phyloP scores from a whole-genome alignment of 64 coral and sea anemone species.

The Stylophora pistillata region DNA sequence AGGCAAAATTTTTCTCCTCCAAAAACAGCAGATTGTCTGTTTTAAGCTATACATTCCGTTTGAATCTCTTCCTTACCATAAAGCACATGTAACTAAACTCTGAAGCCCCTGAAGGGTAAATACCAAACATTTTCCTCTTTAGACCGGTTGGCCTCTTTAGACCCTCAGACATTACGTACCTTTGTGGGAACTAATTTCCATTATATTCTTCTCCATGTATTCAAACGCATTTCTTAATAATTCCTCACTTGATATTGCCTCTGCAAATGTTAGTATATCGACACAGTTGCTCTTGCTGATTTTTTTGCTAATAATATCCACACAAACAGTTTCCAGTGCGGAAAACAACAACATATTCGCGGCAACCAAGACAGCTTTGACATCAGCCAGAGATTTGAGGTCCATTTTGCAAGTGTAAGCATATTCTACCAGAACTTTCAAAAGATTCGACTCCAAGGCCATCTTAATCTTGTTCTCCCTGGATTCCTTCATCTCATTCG shows the following conservation, averaged over 20 bases:
- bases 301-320: slow-evolving; percentile 42
- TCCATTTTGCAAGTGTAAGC: slow-evolving; percentile 57
- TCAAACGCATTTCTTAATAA: slow-evolving; percentile 41
- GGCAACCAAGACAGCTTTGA: slow-evolving; percentile 26
- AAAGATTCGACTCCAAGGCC: slow-evolving; percentile 40
- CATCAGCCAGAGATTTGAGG: slow-evolving; percentile 21
- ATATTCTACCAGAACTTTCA: slow-evolving; percentile 53
- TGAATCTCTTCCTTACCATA: too few relatives aligned
- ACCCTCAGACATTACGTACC: slow-evolving; percentile 24
- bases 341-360: slow-evolving; percentile 58
- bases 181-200: slow-evolving; percentile 34
- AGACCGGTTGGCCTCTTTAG: too few relatives aligned
- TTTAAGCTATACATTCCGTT: too few relatives aligned
- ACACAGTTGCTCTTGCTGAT: slow-evolving; percentile 49
- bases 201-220: slow-evolving; percentile 59
- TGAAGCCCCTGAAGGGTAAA: too few relatives aligned
- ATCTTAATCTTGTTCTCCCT: slow-evolving; percentile 45
- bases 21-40: too few relatives aligned
- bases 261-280: slow-evolving; percentile 47
- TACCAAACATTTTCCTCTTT: too few relatives aligned
- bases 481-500: slow-evolving; percentile 58
- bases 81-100: too few relatives aligned
- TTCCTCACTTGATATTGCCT: slow-evolving; percentile 48
- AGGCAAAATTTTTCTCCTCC: too few relatives aligned
- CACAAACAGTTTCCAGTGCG: slow-evolving; percentile 46